A percentile compares a stretch with the other conserved stretches of the same genome.
phyloP scores from a whole-genome alignment of 1,140 invertebrate species.

The Phymorhynchus buccinoides region DNA sequence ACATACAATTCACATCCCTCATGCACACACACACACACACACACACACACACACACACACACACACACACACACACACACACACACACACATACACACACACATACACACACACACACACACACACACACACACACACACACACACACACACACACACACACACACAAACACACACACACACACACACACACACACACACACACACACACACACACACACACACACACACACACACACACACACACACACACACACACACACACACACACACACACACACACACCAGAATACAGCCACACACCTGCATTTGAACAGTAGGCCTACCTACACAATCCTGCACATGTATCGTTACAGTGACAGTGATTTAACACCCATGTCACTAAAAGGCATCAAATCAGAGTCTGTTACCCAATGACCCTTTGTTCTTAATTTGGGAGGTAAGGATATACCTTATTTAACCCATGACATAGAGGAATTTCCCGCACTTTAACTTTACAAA shows the following conservation, averaged over 20 bases:
- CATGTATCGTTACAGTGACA: neutral
- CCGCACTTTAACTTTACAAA: too few species aligned
- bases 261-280: conserved; percentile 21
- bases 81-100: neutral
- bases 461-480: neutral
- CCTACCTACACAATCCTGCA: neutral
- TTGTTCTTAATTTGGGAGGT: too few species aligned
- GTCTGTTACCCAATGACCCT: too few species aligned
- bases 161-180: too few species aligned
- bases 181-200: too few species aligned
- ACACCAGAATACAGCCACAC: neutral
- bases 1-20: too few species aligned
- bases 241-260: conserved; percentile 5
- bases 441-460: too few species aligned
- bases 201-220: too few species aligned
- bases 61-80: neutral
- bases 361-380: neutral
- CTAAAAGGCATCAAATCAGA: too few species aligned
- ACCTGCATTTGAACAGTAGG: neutral
- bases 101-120: neutral
- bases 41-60: conserved; percentile 1
- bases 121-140: neutral
- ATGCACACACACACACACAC: too few species aligned
- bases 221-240: too few species aligned
- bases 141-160: neutral